A percentile compares a stretch with the other conserved stretches of the same genome.
These are phyloP conservation scores for Anguilla obscura DNA, from an alignment of 2,797 vertebrate genomes.

Conservation along the genomic window DNA sequence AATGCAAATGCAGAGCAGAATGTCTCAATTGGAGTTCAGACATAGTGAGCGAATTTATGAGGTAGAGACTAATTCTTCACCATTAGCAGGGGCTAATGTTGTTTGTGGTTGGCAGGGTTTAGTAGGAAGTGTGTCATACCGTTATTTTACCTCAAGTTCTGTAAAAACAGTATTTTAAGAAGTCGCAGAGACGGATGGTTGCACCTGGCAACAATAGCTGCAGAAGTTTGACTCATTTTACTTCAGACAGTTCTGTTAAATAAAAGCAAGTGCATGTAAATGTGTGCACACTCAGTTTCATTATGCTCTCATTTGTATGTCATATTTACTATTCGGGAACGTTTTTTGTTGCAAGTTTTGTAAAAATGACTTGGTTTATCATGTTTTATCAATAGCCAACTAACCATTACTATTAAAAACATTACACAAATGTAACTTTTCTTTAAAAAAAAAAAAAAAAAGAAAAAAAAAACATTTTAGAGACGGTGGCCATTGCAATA, in stretches of 20 bases:
- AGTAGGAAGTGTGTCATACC: neutral
- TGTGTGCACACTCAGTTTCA: slow-evolving; percentile 31
- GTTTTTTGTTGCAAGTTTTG: slow-evolving; percentile 48
- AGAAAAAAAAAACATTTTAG: slow-evolving; percentile 44
- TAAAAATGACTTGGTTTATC: slow-evolving; percentile 63
- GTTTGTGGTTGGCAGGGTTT: neutral
- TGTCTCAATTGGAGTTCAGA: neutral
- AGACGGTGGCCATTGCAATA: slow-evolving; percentile 59
- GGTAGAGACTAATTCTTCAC: neutral
- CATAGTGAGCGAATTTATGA: neutral
- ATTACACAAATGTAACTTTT: slow-evolving; percentile 56
- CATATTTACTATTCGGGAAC: slow-evolving; percentile 33
- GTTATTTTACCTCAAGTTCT: neutral
- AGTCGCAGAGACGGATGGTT: neutral
- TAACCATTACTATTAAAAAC: slow-evolving; percentile 67
- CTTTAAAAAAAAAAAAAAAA: neutral
- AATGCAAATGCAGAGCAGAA: neutral
- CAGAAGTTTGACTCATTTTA: neutral
- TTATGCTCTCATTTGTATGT: slow-evolving; percentile 42
- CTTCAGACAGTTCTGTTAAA: neutral
- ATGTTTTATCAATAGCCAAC: slow-evolving; percentile 64
- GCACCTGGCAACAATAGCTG: neutral
- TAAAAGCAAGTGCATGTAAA: slow-evolving; percentile 17
- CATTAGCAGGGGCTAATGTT: neutral
- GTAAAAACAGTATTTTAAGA: slow-evolving; percentile 19